Evolutionary conservation across 2,797 vertebrate genomes (phyloP).

Genomic region (Anniella stebbinsi): DNA sequence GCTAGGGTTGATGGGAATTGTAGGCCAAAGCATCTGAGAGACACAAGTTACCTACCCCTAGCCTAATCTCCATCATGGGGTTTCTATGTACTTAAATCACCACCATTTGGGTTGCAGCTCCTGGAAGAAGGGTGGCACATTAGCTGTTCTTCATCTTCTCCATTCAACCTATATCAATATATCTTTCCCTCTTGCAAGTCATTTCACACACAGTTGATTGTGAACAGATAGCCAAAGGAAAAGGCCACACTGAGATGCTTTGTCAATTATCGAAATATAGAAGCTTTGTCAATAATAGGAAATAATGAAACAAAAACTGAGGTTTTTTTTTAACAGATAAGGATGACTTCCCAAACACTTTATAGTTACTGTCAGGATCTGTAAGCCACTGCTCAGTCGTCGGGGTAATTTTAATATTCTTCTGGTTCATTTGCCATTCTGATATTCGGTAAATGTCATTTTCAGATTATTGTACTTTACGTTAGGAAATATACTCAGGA

Average conservation of each 20-base stretch:
- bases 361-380: neutral
- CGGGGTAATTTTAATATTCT: neutral
- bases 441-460: neutral
- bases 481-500: neutral
- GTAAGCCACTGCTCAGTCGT: neutral
- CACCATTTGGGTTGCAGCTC: neutral
- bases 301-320: neutral
- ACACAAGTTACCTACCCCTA: too few species aligned
- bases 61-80: neutral
- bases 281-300: neutral
- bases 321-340: neutral
- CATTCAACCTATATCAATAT: neutral
- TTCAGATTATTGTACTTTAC: neutral
- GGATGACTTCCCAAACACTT: neutral
- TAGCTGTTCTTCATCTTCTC: neutral
- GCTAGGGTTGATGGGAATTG: too few species aligned
- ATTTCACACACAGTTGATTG: slow-evolving; percentile 1
- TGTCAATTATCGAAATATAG: neutral
- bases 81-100: neutral
- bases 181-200: neutral
- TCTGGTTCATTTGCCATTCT: neutral
- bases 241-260: neutral
- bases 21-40: too few species aligned
- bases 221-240: neutral
- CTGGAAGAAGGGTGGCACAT: neutral